Conservation (phyloP, 2,888 invertebrate species). For the Terebella lapidaria region DNA sequence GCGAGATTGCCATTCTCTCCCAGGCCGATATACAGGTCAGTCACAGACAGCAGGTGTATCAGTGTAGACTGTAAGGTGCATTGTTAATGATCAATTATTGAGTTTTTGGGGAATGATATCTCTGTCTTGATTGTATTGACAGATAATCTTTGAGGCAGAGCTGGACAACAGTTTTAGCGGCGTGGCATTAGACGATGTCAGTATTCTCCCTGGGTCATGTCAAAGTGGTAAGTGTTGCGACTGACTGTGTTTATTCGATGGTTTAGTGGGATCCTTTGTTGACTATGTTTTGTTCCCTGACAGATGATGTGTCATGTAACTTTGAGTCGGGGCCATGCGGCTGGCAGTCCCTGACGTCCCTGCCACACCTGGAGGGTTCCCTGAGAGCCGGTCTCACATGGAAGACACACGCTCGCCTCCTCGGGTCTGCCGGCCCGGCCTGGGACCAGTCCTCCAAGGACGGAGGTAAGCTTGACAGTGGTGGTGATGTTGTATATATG, state of each 20-base stretch:
- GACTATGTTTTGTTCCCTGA: constrained; percentile 1
- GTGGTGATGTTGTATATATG: not conserved
- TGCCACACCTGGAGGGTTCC: constrained; percentile 8
- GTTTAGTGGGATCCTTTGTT: not conserved
- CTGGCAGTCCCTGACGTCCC: constrained; percentile 13
- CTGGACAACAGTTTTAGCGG: constrained; percentile 23
- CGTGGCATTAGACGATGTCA: constrained; percentile 28
- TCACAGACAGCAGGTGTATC: too few species aligned
- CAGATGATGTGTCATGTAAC: constrained; percentile 27
- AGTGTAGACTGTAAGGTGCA: too few species aligned
- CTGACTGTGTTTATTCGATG: not conserved
- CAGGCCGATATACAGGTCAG: constrained; percentile 13
- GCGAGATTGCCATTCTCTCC: constrained; percentile 17
- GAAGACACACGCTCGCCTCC: constrained; percentile 12
- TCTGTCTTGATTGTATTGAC: not conserved
- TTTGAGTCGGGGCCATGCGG: constrained; percentile 26
- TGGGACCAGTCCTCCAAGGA: constrained; percentile 23
- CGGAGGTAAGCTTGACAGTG: constrained; percentile 18
- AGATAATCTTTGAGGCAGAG: constrained; percentile 25
- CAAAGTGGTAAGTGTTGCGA: constrained; percentile 17
- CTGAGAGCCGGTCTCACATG: constrained; percentile 20
- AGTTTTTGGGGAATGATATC: not conserved
- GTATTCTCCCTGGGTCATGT: constrained; percentile 22
- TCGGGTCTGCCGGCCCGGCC: constrained; percentile 16
- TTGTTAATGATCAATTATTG: too few species aligned